These are phyloP conservation scores for Podarcis muralis DNA, from an alignment of 2,113 vertebrate species.

Conservation along the genomic window DNA sequence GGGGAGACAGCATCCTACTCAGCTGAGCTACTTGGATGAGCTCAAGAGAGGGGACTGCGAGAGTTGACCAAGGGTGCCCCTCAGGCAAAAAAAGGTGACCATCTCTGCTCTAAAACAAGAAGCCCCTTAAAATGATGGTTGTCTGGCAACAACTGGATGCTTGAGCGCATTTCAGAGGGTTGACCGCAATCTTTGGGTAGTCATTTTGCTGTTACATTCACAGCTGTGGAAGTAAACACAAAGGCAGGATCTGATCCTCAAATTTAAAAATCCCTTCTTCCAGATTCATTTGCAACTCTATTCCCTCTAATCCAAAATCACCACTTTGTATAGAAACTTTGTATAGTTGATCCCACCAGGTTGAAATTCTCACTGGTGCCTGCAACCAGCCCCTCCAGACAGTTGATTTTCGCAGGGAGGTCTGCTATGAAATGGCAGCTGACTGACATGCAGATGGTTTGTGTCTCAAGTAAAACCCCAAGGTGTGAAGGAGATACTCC, in stretches of 20 bases:
- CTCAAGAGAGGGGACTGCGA: too few species aligned
- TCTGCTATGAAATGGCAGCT: constrained; percentile 47
- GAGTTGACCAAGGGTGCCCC: too few species aligned
- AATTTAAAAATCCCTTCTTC: not conserved
- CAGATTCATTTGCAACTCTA: not conserved
- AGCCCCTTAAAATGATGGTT: not conserved
- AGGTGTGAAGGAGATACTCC: constrained; percentile 52
- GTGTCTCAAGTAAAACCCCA: constrained; percentile 55
- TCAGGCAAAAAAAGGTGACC: too few species aligned
- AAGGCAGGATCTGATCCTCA: constrained; percentile 2
- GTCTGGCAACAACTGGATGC: not conserved
- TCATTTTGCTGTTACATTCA: not conserved
- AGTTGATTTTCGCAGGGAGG: constrained; percentile 38
- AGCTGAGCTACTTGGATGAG: too few species aligned
- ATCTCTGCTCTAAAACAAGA: too few species aligned
- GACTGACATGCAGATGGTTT: constrained; percentile 54
- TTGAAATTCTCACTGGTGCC: not conserved
- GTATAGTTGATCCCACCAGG: not conserved
- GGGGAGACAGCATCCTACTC: too few species aligned
- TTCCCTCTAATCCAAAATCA: not conserved
- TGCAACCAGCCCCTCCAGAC: not conserved
- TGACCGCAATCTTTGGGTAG: not conserved
- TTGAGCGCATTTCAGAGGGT: not conserved
- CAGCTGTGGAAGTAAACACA: not conserved
- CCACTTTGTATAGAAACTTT: not conserved